These are phyloP conservation scores for Ridgeia piscesae DNA, from an alignment of 1,140 invertebrate genomes.

Conservation along the genomic window DNA sequence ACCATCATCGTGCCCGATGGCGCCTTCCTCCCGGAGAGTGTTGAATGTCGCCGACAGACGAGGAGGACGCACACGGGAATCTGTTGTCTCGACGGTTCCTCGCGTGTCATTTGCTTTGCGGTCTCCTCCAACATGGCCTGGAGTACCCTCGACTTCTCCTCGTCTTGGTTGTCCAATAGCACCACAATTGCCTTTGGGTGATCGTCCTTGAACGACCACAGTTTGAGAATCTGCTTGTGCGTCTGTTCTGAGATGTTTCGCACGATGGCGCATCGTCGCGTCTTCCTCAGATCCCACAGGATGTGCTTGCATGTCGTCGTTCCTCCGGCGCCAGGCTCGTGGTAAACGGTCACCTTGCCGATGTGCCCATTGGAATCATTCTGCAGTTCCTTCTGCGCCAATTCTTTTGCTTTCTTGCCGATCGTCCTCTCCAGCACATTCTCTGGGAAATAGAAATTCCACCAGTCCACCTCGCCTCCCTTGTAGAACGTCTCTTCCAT, in stretches of 20 bases:
- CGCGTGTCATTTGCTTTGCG: slow-evolving; percentile 26
- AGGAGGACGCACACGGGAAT: slow-evolving; percentile 38
- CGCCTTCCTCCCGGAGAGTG: slow-evolving; percentile 16
- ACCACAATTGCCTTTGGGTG: slow-evolving; percentile 37
- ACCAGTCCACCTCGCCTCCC: slow-evolving; percentile 38
- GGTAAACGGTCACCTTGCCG: slow-evolving; percentile 33
- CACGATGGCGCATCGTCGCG: slow-evolving; percentile 39
- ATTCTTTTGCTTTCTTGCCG: slow-evolving; percentile 31
- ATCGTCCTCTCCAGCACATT: slow-evolving; percentile 38
- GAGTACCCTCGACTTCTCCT: slow-evolving; percentile 36
- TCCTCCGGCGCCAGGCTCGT: slow-evolving; percentile 44
- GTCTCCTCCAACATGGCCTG: slow-evolving; percentile 35
- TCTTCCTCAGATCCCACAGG: slow-evolving; percentile 39
- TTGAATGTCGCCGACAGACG: slow-evolving; percentile 32
- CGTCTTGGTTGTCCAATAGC: slow-evolving; percentile 44
- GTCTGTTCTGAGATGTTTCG: slow-evolving; percentile 40
- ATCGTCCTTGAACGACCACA: slow-evolving; percentile 33
- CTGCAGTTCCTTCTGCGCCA: slow-evolving; percentile 29
- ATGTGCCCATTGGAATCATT: slow-evolving; percentile 22
- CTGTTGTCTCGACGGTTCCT: slow-evolving; percentile 2
- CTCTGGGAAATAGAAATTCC: slow-evolving; percentile 39
- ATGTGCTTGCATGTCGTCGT: slow-evolving; percentile 42
- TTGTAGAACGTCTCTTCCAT: slow-evolving; percentile 37
- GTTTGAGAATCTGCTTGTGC: slow-evolving; percentile 34
- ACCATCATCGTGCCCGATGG: slow-evolving; percentile 26